Conservation (phyloP, 2,888 invertebrate genomes). For the Malthinus seriepunctatus region DNA sequence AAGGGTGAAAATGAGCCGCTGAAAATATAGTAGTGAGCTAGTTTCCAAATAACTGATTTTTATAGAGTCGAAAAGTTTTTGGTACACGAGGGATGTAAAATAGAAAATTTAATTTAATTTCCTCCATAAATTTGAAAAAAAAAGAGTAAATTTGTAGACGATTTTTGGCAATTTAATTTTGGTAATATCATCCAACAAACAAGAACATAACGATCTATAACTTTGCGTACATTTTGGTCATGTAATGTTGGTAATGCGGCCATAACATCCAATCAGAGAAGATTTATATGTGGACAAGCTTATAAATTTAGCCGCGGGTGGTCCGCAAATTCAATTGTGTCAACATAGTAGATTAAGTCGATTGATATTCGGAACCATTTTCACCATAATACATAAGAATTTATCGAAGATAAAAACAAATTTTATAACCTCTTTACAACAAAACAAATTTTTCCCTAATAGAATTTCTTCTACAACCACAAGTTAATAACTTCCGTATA, state of each 20-base stretch:
- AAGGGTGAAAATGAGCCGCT: too few species aligned
- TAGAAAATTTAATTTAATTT: too few species aligned
- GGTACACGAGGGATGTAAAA: too few species aligned
- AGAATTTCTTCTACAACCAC: neutral
- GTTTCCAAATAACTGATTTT: too few species aligned
- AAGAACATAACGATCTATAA: constrained; percentile 37
- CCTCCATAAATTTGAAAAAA: too few species aligned
- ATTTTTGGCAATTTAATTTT: too few species aligned
- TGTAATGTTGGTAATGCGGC: constrained; percentile 54
- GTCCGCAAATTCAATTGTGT: constrained; percentile 55
- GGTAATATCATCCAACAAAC: too few species aligned
- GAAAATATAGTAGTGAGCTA: too few species aligned
- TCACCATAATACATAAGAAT: constrained; percentile 21
- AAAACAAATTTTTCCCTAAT: too few species aligned
- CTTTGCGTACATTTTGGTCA: constrained; percentile 46
- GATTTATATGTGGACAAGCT: constrained; percentile 53
- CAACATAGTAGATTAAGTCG: constrained; percentile 53
- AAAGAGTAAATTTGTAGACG: too few species aligned
- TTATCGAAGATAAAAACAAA: neutral
- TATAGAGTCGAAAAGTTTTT: too few species aligned
- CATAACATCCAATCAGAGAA: constrained; percentile 57
- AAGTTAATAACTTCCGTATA: constrained; percentile 29
- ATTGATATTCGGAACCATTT: constrained; percentile 46
- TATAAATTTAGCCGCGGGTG: constrained; percentile 55
- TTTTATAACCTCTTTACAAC: too few species aligned